These are phyloP conservation scores for Holacanthus passer DNA, from an alignment of 2,113 vertebrate species.

Conservation along the genomic window DNA sequence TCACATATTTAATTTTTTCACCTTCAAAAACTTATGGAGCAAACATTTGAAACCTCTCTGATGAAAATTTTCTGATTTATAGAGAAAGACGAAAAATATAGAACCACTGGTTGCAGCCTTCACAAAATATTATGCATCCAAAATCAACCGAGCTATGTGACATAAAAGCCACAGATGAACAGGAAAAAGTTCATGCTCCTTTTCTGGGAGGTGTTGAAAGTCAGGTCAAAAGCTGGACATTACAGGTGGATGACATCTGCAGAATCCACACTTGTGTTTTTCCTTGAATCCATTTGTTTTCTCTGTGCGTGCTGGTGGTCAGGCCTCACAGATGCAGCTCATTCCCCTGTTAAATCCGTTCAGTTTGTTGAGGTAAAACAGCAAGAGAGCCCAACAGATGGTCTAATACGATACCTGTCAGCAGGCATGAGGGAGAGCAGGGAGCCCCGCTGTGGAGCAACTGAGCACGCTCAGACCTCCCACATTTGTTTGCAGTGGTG, in stretches of 20 bases:
- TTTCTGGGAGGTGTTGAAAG: background rate
- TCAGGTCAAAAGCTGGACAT: background rate
- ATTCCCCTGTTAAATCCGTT: constrained; percentile 35
- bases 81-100: background rate
- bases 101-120: background rate
- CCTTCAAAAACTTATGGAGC: background rate
- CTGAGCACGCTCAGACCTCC: constrained; percentile 53
- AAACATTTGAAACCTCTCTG: background rate
- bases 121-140: background rate
- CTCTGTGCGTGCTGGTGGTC: constrained; percentile 32
- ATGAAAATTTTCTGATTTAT: background rate
- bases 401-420: constrained; percentile 71
- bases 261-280: constrained; percentile 17
- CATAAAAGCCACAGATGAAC: background rate
- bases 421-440: constrained; percentile 57
- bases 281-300: constrained; percentile 27
- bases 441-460: constrained; percentile 37
- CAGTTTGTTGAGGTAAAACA: constrained; percentile 39
- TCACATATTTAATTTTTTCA: background rate
- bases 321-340: constrained; percentile 31
- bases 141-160: background rate
- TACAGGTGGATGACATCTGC: background rate
- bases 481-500: constrained; percentile 63
- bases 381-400: constrained; percentile 69
- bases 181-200: background rate